Percentiles rank a stretch among this genome's conserved stretches.
phyloP scores from a whole-genome alignment of 1,140 invertebrate species.

The Pseudomyrmex concolor region DNA sequence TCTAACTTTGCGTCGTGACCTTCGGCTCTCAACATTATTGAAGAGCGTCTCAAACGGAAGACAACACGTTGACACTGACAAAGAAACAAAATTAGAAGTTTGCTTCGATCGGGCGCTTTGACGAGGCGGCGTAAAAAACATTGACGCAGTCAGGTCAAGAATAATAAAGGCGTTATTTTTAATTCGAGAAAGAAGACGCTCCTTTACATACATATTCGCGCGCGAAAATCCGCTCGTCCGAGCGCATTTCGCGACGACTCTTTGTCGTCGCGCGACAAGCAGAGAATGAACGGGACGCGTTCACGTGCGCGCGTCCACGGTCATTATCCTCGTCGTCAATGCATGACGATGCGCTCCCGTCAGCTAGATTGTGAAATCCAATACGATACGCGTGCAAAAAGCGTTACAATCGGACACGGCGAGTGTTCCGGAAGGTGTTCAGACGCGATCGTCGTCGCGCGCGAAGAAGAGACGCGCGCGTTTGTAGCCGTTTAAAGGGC shows the following conservation, averaged over 20 bases:
- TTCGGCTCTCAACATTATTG: no score
- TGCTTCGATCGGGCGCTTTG: neutral
- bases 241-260: neutral
- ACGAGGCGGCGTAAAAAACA: neutral
- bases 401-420: neutral
- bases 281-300: neutral
- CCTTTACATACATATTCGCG: no score
- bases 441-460: neutral
- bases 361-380: conserved; percentile 32
- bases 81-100: no score
- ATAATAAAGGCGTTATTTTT: neutral
- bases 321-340: conserved; percentile 28
- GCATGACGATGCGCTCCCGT: neutral
- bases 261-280: neutral
- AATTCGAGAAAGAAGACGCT: conserved; percentile 1
- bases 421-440: conserved; percentile 14
- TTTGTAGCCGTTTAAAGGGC: conserved; percentile 55
- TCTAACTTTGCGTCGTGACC: no score
- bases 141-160: neutral
- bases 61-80: no score
- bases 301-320: neutral
- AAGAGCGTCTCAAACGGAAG: no score
- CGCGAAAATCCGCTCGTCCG: neutral
- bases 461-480: neutral
- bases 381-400: conserved; percentile 10